Conservation (phyloP, 1,140 invertebrate species). For the Pemphigus obesinymphae region DNA sequence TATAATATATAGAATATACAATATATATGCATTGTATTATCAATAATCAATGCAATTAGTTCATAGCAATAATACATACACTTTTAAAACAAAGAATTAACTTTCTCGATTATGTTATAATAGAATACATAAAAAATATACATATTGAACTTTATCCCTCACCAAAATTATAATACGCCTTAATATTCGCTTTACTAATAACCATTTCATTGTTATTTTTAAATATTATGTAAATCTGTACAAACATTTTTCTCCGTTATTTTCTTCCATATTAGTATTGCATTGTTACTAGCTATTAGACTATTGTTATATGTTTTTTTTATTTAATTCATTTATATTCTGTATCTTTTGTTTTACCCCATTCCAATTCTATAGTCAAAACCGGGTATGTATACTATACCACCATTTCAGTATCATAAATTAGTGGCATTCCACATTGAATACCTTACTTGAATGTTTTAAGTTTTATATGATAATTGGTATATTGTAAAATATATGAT, state of each 20-base stretch:
- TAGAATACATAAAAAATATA: neutral
- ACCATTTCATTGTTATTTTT: neutral
- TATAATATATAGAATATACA: neutral
- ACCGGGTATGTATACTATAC: neutral
- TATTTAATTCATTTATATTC: neutral
- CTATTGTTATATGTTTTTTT: neutral
- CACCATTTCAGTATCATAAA: conserved; percentile 1
- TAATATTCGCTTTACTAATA: conserved; percentile 11
- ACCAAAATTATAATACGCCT: neutral
- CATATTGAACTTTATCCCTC: neutral
- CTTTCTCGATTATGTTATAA: too few relatives aligned
- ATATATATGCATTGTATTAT: too few relatives aligned
- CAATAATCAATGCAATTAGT: too few relatives aligned
- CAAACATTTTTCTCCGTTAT: neutral
- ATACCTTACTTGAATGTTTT: neutral
- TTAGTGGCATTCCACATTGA: neutral
- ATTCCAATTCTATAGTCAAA: conserved; percentile 2
- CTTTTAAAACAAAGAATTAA: too few relatives aligned
- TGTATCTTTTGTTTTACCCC: neutral
- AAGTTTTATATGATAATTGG: neutral
- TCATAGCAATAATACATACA: too few relatives aligned
- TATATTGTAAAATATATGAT: neutral
- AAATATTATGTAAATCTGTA: neutral
- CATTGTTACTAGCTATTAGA: neutral
- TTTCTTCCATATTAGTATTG: neutral